Percentiles rank a stretch among this genome's conserved stretches.
These are phyloP conservation scores for Musca vetustissima DNA, from an alignment of 1,140 invertebrate species.

Conservation along the genomic window DNA sequence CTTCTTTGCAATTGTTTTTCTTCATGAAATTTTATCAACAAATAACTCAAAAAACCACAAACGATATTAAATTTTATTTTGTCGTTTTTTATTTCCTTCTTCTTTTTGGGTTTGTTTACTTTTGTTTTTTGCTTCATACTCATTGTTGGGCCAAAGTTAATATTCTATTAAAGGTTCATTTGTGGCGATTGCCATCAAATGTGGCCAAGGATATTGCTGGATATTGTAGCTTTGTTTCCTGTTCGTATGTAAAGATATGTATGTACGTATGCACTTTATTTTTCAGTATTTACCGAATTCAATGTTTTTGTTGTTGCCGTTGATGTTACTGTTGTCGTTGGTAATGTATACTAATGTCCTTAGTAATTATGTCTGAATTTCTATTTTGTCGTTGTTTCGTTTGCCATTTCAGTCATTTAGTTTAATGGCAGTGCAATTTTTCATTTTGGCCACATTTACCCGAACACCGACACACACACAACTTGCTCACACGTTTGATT, in stretches of 20 bases:
- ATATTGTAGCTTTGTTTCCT: constrained; percentile 2
- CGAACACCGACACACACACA: not conserved
- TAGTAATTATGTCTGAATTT: constrained; percentile 27
- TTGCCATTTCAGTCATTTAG: constrained; percentile 24
- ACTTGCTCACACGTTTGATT: not conserved
- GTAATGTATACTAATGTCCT: constrained; percentile 27
- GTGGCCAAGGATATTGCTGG: constrained; percentile 5
- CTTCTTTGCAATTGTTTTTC: not conserved
- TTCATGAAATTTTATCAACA: not conserved
- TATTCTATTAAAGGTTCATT: constrained; percentile 56
- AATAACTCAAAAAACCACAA: constrained; percentile 8
- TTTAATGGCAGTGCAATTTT: constrained; percentile 24
- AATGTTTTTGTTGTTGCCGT: not conserved
- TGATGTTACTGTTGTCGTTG: not conserved
- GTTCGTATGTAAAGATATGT: not conserved
- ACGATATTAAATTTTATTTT: constrained; percentile 9
- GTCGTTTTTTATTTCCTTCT: too few species aligned
- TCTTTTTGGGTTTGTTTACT: constrained; percentile 14
- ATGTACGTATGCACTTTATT: not conserved
- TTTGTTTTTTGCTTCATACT: constrained; percentile 20
- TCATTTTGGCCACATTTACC: constrained; percentile 17
- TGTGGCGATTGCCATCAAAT: constrained; percentile 51
- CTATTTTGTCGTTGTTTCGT: constrained; percentile 21
- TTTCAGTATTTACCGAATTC: too few species aligned
- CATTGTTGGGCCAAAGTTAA: constrained; percentile 49